These are phyloP conservation scores for Nephrotoma guestfalica DNA, from an alignment of 2,888 invertebrate genomes.

Conservation along the genomic window DNA sequence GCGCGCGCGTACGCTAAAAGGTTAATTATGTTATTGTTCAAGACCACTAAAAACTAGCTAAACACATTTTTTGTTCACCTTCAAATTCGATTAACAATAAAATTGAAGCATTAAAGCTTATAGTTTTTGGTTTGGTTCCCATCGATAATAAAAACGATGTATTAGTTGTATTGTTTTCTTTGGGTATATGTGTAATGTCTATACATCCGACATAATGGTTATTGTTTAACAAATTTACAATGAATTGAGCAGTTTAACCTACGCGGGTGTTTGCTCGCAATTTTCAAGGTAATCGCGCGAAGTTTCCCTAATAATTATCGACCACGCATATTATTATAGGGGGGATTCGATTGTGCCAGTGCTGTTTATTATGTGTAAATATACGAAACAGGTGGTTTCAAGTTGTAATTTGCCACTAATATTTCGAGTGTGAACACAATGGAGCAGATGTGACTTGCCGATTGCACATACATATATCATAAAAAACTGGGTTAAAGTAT, in stretches of 20 bases:
- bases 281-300: not conserved
- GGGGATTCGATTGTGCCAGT: not conserved
- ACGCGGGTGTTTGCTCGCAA: not conserved
- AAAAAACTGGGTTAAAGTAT: not conserved
- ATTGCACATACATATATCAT: not conserved
- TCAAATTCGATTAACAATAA: not conserved
- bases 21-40: not conserved
- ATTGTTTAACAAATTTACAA: not conserved
- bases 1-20: not conserved
- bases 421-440: not conserved
- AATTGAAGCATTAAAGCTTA: not conserved
- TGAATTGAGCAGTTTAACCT: not conserved
- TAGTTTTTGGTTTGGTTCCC: not conserved
- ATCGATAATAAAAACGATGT: not conserved
- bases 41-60: not conserved
- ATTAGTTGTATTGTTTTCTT: not conserved
- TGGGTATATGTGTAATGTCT: not conserved
- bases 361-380: not conserved
- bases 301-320: not conserved
- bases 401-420: not conserved
- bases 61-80: not conserved
- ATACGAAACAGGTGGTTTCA: not conserved
- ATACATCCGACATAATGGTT: not conserved
- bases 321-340: not conserved
- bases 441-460: not conserved